Conservation (phyloP, 2,888 invertebrate species). For the Coremacera marginata region DNA sequence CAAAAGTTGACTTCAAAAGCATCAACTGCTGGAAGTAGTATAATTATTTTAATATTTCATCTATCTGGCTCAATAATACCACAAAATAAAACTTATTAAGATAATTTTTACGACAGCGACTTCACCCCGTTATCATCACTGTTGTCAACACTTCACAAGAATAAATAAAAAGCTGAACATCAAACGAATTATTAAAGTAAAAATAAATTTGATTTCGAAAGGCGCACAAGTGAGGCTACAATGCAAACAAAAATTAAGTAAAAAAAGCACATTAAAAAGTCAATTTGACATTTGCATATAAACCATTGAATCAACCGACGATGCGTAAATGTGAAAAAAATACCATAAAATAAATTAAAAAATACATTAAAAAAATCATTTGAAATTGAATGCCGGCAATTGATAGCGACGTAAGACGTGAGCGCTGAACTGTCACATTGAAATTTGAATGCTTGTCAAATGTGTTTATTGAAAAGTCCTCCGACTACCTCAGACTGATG, state of each 20-base stretch:
- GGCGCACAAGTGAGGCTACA: too few species aligned
- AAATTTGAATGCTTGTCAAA: not conserved
- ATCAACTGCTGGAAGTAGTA: too few species aligned
- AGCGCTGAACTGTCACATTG: not conserved
- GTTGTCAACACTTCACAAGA: not conserved
- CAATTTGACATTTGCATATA: constrained; percentile 16
- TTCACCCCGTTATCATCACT: not conserved
- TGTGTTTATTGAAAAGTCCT: too few species aligned
- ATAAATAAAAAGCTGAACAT: not conserved
- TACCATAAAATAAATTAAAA: too few species aligned
- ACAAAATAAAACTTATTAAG: not conserved
- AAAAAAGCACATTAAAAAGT: constrained; percentile 9
- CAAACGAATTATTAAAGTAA: too few species aligned
- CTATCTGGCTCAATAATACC: too few species aligned
- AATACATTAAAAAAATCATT: not conserved
- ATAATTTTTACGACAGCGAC: constrained; percentile 12
- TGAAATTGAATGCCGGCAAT: not conserved
- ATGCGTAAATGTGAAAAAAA: not conserved
- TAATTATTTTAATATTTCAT: too few species aligned
- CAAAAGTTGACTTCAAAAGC: too few species aligned
- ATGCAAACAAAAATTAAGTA: not conserved
- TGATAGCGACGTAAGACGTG: not conserved
- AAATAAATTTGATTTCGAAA: too few species aligned
- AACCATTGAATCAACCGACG: constrained; percentile 3
- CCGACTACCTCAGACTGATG: too few species aligned